Base-by-base conservation (phyloP, 2,797 vertebrate species). In the Iguana delicatissima region DNA sequence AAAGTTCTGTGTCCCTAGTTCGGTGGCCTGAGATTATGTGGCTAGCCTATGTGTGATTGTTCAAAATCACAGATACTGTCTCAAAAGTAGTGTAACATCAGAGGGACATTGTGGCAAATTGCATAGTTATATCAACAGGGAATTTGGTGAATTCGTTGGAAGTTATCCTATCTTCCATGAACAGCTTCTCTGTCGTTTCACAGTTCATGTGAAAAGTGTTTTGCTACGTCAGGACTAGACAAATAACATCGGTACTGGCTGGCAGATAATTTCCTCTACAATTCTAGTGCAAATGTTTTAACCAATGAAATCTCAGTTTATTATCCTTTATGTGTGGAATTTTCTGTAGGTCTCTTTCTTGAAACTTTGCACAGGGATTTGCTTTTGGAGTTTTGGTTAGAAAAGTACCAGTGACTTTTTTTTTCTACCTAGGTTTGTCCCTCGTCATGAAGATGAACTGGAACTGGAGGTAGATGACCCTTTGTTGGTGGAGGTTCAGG, bases 401-500 rank as follows among this genome's bases (percentile, higher is more conserved):
- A 84, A 77, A 88, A 81, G 24, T 91, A 35, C 89, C 82, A 89
- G 9, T 93, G 80, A 82, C n/a, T 80, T 95, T 79, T 89, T 80
- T 95, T 79, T 89, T 86, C 62, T 92, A 0, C 46, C 77, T 96
- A 99, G 99, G 97, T 99, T 99, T 94, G 98, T 99, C 93, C 99
- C 99, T 86, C 98, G 99, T 77, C 99, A 99, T 0, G 98, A 98
- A 5, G 99, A 99, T 0, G 99, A 99, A 96, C 94, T 99, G 91
- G 99, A 99, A 97, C 96, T 99, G 95, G 99, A 99, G 92, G 98
- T 99, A 93, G 98, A 99, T 0, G 99, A 99, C 92, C 99, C 99
- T 0, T 93, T 99, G 95, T 97, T 99, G 95, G 99, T 99, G 96
- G 98, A 99, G 96, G 97, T 99, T 74, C 98, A 99, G 96, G 99